A percentile compares a stretch with the other conserved stretches of the same genome.
Evolutionary conservation across 1,140 invertebrate species (phyloP).

Genomic region (Brachionus asplanchnoidis): DNA sequence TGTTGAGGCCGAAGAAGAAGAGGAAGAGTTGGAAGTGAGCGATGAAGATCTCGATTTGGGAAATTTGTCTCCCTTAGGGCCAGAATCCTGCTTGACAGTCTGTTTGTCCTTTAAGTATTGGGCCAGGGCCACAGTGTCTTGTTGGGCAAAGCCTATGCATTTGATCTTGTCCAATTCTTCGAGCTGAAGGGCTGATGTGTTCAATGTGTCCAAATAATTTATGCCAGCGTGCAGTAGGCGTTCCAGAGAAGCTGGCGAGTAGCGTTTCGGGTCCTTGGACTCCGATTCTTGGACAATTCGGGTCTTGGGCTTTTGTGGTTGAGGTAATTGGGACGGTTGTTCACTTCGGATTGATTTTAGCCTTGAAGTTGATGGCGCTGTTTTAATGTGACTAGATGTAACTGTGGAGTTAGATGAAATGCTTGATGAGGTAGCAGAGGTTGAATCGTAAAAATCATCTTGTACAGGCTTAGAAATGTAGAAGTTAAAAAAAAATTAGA

Average conservation of each 20-base stretch:
- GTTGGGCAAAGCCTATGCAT: slow-evolving; percentile 54
- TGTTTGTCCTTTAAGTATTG: slow-evolving; percentile 53
- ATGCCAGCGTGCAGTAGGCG: slow-evolving; percentile 50
- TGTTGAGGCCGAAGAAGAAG: slow-evolving; percentile 47
- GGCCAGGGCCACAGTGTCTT: slow-evolving; percentile 56
- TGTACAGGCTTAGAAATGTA: not conserved
- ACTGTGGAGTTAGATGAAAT: not conserved
- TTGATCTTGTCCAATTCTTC: slow-evolving; percentile 51
- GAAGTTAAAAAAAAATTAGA: no score
- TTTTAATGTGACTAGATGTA: not conserved
- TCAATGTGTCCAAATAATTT: slow-evolving; percentile 53
- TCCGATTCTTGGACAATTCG: not conserved
- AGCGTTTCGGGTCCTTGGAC: slow-evolving; percentile 40
- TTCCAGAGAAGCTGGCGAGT: slow-evolving; percentile 51
- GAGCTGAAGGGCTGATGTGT: slow-evolving; percentile 52
- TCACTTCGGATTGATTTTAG: not conserved
- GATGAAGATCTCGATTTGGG: slow-evolving; percentile 26
- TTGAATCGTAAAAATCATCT: not conserved
- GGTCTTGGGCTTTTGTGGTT: not conserved
- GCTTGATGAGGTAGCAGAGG: not conserved
- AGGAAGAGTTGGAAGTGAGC: slow-evolving; percentile 44
- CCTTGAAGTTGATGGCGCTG: not conserved
- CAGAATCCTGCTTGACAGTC: not conserved
- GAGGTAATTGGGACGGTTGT: not conserved
- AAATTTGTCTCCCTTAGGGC: not conserved